These are phyloP conservation scores for Anguilla pacifica DNA, from an alignment of 2,797 vertebrate species.

Conservation along the genomic window DNA sequence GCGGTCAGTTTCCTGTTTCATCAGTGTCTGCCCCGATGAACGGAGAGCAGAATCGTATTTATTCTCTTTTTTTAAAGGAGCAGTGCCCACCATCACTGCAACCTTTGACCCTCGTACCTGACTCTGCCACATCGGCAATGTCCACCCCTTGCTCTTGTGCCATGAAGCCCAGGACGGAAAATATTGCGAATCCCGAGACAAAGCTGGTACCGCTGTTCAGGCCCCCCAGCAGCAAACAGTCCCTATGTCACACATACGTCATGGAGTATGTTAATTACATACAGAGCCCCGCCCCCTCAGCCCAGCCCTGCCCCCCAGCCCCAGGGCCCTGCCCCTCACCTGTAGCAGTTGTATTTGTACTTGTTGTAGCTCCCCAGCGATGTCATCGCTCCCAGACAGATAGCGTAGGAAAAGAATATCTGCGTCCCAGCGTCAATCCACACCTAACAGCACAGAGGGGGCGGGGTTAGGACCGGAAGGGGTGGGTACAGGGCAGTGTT, in stretches of 20 bases:
- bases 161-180: conserved; percentile 99
- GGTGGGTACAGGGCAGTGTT: not conserved
- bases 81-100: conserved; percentile 93
- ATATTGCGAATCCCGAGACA: conserved; percentile 99
- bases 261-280: conserved; percentile 93
- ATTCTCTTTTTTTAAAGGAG: conserved; percentile 53
- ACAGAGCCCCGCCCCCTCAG: conserved; percentile 69
- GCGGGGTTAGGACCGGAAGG: not conserved
- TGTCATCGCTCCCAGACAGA: conserved; percentile 99
- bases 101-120: conserved; percentile 92
- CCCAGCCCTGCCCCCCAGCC: conserved; percentile 40
- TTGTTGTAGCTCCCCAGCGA: conserved; percentile 99
- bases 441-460: conserved; percentile 70
- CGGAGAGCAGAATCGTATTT: conserved; percentile 29
- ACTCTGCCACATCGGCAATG: conserved; percentile 99
- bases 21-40: not conserved
- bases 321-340: conserved; percentile 80
- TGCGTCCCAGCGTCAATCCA: conserved; percentile 99
- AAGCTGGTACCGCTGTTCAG: conserved; percentile 99
- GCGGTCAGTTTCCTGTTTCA: conserved; percentile 22
- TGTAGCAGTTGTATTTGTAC: conserved; percentile 99
- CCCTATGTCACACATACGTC: conserved; percentile 99
- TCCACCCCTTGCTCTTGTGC: conserved; percentile 99
- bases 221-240: conserved; percentile 99
- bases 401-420: conserved; percentile 99